phyloP scores from a whole-genome alignment of 2,797 vertebrate genomes.

The Valencia hispanica region DNA sequence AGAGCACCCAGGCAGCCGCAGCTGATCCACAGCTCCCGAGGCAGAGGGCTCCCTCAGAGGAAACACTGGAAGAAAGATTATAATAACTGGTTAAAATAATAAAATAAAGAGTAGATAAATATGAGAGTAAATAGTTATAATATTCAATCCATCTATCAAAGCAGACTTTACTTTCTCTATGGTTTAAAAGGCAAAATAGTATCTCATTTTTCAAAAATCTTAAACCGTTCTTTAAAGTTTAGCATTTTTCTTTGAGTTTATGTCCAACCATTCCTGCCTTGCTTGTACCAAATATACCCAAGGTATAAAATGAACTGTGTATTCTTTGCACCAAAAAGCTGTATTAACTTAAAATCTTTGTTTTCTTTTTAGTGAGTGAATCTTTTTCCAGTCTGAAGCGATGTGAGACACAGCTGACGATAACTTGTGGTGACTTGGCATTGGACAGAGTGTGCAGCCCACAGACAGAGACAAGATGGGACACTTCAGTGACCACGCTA shows the following conservation, averaged over 20 bases:
- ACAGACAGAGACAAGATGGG: slow-evolving; percentile 60
- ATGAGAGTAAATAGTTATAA: too few species aligned
- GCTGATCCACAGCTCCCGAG: too few species aligned
- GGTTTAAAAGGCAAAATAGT: not conserved
- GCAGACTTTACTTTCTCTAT: not conserved
- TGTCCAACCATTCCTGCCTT: not conserved
- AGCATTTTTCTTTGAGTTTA: not conserved
- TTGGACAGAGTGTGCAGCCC: slow-evolving; percentile 49
- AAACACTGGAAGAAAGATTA: too few species aligned
- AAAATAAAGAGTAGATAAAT: too few species aligned
- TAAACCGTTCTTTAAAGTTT: not conserved
- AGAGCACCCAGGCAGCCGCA: too few species aligned
- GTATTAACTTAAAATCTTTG: not conserved
- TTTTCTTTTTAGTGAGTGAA: slow-evolving; percentile 6
- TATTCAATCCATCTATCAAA: not conserved
- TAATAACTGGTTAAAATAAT: too few species aligned
- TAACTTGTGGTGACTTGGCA: slow-evolving; percentile 37
- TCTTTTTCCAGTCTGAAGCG: slow-evolving; percentile 5
- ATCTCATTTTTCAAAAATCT: not conserved
- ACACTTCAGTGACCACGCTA: slow-evolving; percentile 66
- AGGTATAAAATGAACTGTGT: not conserved
- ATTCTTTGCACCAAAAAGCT: not conserved
- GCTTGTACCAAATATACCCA: not conserved
- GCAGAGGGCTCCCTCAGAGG: too few species aligned
- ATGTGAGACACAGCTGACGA: slow-evolving; percentile 35